Base-by-base conservation (phyloP, 2,113 vertebrate species). In the Craseonycteris thonglongyai region DNA sequence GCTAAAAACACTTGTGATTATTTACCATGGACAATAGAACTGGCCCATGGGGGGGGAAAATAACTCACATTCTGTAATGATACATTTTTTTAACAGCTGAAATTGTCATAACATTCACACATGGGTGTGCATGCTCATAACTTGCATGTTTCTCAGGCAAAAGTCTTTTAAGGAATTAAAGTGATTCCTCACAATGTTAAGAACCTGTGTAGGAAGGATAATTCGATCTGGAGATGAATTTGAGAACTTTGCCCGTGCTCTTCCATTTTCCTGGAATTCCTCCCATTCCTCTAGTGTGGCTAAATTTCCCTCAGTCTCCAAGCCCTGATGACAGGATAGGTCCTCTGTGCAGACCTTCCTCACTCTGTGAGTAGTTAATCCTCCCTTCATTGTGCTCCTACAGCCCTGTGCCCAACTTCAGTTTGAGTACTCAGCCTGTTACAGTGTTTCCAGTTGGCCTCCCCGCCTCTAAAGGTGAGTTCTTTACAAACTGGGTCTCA, bases 331-430 rank as follows among this genome's bases (percentile, higher is more conserved):
- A 19, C 8, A 47, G n/a, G 9, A 21, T 18, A 22, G 3, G 21
- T 26, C 18, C 28, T 47, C 7, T 76, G 1, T 14, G n/a, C 78
- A 30, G 71, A 51, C 13, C 0, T n/a, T 38, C 47, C 33, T 26
- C 24, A 24, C 2, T 5, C 28, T 40, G 1, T 30, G 15, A 4
- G 0, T 40, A 24, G 13, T 19, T 59, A 14, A 21, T 35, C 6
- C 12, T 74, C 19, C 2, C 26, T 42, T 82, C 3, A 9, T 19
- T 6, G 35, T 35, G 26, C 22, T 47, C 28, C 7, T 16, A 1
- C 5, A 68, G 16, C 59, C 13, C 40, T 2, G 4, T 7, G 11
- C 22, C 28, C 74, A 83, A 14, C 13, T 18, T 63, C 42, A 7
- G 30, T 58, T 19, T 24, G 22, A 74, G 30, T 86, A 24, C 13